Conservation (phyloP, 2,113 vertebrate genomes). For the Melospiza georgiana region DNA sequence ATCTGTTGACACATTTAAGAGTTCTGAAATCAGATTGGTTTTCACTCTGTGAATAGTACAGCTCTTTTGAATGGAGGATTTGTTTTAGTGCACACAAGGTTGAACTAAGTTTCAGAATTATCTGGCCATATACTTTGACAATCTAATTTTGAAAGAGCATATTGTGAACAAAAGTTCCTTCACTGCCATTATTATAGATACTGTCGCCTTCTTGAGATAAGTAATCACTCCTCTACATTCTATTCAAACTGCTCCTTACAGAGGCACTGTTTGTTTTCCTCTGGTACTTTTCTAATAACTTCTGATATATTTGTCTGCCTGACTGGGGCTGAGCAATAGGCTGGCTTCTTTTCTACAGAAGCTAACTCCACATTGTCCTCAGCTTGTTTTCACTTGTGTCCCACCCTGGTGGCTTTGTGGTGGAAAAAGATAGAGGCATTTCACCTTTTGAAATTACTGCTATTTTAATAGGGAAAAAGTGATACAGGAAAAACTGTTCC, state of each 20-base stretch:
- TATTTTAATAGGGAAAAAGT: neutral
- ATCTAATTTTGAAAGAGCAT: neutral
- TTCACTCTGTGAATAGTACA: neutral
- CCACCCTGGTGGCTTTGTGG: neutral
- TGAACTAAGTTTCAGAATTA: neutral
- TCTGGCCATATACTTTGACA: neutral
- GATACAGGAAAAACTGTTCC: neutral
- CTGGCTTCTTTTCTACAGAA: neutral
- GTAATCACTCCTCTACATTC: neutral
- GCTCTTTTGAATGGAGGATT: neutral
- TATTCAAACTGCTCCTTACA: neutral
- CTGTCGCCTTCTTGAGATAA: neutral
- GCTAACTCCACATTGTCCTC: neutral
- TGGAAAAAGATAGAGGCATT: neutral
- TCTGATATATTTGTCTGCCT: neutral
- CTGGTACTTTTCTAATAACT: neutral
- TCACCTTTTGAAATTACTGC: neutral
- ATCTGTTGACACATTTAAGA: neutral
- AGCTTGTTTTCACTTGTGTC: neutral
- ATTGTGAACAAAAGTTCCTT: neutral
- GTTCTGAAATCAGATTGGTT: neutral
- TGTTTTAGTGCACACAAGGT: neutral
- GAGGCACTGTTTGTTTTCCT: neutral
- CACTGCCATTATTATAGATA: neutral
- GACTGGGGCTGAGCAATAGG: neutral